Conservation (phyloP, 2,888 invertebrate genomes). For the Oscheius sp. region DNA sequence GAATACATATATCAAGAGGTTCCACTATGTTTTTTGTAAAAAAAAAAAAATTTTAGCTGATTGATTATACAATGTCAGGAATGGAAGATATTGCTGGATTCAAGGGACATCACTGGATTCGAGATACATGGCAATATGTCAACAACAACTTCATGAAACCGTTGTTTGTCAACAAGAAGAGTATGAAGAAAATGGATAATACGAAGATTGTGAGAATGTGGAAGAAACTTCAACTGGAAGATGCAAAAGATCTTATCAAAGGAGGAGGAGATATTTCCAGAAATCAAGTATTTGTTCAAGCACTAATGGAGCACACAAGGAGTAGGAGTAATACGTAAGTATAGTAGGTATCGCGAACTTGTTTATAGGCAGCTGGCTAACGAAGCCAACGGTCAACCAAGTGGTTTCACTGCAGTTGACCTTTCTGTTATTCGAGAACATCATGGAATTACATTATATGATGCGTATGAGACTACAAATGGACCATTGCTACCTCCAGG, state of each 20-base stretch:
- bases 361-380: background rate
- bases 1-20: slow-evolving; percentile 79
- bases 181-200: slow-evolving; percentile 56
- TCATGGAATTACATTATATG: slow-evolving; percentile 51
- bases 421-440: slow-evolving; percentile 35
- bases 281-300: slow-evolving; percentile 52
- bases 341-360: slow-evolving; percentile 1
- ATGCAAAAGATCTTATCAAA: slow-evolving; percentile 44
- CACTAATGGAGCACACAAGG: slow-evolving; percentile 55
- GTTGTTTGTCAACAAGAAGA: slow-evolving; percentile 56
- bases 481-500: slow-evolving; percentile 17
- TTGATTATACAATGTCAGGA: slow-evolving; percentile 67
- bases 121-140: slow-evolving; percentile 57
- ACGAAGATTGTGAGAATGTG: slow-evolving; percentile 61
- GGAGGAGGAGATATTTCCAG: slow-evolving; percentile 40
- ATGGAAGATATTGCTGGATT: slow-evolving; percentile 69
- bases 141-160: slow-evolving; percentile 55
- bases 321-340: slow-evolving; percentile 43
- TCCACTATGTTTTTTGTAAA: background rate
- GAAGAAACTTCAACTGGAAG: slow-evolving; percentile 47
- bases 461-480: background rate
- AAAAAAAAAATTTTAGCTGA: slow-evolving; percentile 34
- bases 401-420: slow-evolving; percentile 22
- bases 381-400: background rate
- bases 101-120: slow-evolving; percentile 65